Evolutionary conservation across 2,888 invertebrate genomes (phyloP), one percentile per base, ranked within the genome.

Genomic region (Girardia tigrina): DNA sequence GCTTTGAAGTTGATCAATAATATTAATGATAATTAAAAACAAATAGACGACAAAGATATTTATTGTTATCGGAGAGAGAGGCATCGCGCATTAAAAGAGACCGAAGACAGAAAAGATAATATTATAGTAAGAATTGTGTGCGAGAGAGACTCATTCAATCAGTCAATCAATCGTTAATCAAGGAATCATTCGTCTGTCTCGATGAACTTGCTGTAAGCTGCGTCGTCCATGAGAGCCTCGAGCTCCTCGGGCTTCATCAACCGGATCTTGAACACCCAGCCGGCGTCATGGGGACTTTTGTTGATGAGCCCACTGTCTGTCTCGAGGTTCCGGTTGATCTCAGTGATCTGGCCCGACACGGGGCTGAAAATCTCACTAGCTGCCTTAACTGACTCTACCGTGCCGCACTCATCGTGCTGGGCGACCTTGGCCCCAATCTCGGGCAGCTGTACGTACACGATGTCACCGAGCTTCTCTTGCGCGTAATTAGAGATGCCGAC

Each of bases 351-450:
- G 29, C 97, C 97, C 28, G 90, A 90, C 0, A 94, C 88, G 0
- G 97, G 97, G 74, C 91, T 90, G 83, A 90, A 94, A 26, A 97
- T 87, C 86, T 97, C 97, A 82, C 94, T 94, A n/a, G 94, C 97
- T 29, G 97, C 95, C 85, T 98, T 98, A 0, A 98, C 97, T 86
- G 94, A 94, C 86, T 98, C 98, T 79, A 98, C 84, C 0, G 94
- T 94, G 14, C 95, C 97, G 82, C 92, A 93, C 86, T 94, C 94
- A 80, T 91, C 89, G 80, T 90, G 88, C 80, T 90, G 89, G 71
- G 86, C 86, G 1, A 90, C 84, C 70, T 85, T 84, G n/a, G 88
- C 85, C 72, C 89, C 90, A 28, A 89, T 86, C 75, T 94, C 92
- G 27, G 97, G 95, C 77, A 95, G 86, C 82, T 97, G 93, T 26